Evolutionary conservation across 2,113 vertebrate species (phyloP).

Genomic region (Trinectes maculatus): DNA sequence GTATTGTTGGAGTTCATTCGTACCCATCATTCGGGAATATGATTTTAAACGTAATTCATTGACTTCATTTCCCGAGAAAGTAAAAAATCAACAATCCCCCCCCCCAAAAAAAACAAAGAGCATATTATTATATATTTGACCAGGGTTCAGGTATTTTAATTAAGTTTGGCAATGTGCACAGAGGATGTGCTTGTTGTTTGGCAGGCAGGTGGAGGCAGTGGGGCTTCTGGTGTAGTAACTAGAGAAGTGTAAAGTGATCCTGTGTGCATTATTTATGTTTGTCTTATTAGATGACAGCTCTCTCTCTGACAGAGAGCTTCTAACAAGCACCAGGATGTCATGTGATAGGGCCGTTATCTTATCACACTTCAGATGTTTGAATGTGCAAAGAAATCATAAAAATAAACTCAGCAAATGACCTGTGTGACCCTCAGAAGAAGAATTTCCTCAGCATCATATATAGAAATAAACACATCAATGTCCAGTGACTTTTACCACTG

Average conservation of each 20-base stretch:
- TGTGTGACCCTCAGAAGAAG: too few relatives aligned
- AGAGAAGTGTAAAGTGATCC: slow-evolving; percentile 50
- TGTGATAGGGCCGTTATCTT: neutral
- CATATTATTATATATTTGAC: too few relatives aligned
- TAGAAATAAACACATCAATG: too few relatives aligned
- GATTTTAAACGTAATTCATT: too few relatives aligned
- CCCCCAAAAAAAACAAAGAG: too few relatives aligned
- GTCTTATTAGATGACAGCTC: slow-evolving; percentile 41
- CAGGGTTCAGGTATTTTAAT: neutral
- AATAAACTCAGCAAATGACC: neutral
- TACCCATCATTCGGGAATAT: too few relatives aligned
- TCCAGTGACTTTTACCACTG: too few relatives aligned
- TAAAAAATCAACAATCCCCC: too few relatives aligned
- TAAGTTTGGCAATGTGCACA: neutral
- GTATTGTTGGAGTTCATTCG: too few relatives aligned
- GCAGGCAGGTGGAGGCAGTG: neutral
- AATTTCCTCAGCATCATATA: too few relatives aligned
- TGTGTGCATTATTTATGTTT: slow-evolving; percentile 67
- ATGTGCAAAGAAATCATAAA: neutral
- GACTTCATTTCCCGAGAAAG: too few relatives aligned
- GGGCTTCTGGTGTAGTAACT: slow-evolving; percentile 52
- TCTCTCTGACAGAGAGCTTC: neutral
- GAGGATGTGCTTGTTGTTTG: neutral
- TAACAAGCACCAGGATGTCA: neutral
- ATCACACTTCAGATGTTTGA: neutral